Conservation (phyloP, 2,888 invertebrate species). For the Mellilla xanthometata region DNA sequence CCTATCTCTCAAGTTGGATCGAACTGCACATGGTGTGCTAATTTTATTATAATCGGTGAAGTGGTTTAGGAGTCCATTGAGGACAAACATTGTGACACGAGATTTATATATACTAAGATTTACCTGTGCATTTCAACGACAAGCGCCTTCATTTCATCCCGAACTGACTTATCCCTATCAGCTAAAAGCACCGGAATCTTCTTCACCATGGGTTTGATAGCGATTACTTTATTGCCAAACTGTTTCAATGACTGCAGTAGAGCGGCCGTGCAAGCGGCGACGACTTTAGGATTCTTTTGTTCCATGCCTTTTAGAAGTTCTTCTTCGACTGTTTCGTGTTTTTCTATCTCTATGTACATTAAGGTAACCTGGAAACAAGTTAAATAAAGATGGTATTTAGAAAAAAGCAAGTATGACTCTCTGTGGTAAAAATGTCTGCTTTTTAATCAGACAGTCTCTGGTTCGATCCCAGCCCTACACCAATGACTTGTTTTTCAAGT, state of each 20-base stretch:
- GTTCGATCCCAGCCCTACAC: too few species aligned
- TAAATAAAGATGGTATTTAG: too few species aligned
- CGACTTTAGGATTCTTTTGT: conserved; percentile 98
- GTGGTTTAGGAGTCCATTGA: too few species aligned
- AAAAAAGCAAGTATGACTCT: too few species aligned
- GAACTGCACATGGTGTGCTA: too few species aligned
- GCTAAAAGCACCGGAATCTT: conserved; percentile 92
- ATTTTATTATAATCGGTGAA: too few species aligned
- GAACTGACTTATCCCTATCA: conserved; percentile 94
- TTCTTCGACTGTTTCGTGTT: conserved; percentile 93
- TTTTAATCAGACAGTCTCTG: too few species aligned
- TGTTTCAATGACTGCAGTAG: conserved; percentile 90
- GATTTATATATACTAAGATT: too few species aligned
- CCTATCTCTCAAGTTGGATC: too few species aligned
- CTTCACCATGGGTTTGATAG: conserved; percentile 94
- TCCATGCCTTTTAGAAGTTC: conserved; percentile 96
- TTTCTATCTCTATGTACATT: conserved; percentile 98
- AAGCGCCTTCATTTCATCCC: conserved; percentile 95
- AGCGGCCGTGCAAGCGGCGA: conserved; percentile 90
- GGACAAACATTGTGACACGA: too few species aligned
- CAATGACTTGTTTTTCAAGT: too few species aligned
- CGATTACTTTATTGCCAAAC: conserved; percentile 96
- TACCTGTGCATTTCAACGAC: conserved; percentile 95
- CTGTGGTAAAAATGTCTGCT: too few species aligned
- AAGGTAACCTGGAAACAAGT: conserved; percentile 86